phyloP scores from a whole-genome alignment of 2,797 vertebrate genomes.

The Anguilla obscura region DNA sequence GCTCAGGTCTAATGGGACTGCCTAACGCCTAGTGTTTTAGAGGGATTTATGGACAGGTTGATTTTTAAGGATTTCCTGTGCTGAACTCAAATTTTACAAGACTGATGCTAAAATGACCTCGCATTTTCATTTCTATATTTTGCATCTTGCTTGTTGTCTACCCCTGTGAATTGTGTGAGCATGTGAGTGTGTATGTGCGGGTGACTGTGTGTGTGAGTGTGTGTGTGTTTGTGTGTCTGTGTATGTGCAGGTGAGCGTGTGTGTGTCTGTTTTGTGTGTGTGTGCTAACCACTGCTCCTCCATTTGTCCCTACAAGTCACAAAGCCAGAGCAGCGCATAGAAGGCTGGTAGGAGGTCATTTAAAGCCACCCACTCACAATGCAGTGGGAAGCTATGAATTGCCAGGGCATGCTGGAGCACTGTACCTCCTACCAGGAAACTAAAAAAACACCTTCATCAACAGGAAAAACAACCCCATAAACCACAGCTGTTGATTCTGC shows the following conservation, averaged over 20 bases:
- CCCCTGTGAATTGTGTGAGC: constrained; percentile 16
- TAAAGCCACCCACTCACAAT: neutral
- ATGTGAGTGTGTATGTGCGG: constrained; percentile 27
- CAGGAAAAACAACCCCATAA: constrained; percentile 36
- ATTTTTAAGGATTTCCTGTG: neutral
- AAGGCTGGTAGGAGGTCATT: constrained; percentile 49
- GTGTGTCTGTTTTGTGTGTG: constrained; percentile 43
- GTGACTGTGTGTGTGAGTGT: neutral
- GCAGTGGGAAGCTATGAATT: neutral
- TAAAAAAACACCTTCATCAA: constrained; percentile 63
- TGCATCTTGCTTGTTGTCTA: neutral
- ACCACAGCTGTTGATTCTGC: neutral
- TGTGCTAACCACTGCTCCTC: constrained; percentile 66
- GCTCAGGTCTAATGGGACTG: neutral
- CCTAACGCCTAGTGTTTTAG: neutral
- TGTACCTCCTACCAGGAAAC: constrained; percentile 66
- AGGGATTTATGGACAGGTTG: neutral
- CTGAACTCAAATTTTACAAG: neutral
- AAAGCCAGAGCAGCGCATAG: constrained; percentile 68
- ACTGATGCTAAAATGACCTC: neutral
- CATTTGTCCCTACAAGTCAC: constrained; percentile 69
- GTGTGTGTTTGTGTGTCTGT: constrained; percentile 30
- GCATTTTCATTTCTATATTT: neutral
- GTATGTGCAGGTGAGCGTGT: neutral
- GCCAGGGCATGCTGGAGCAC: constrained; percentile 63